Conservation (phyloP, 53 echinoderm and acorn worm species). For the Paelopatides confundens region DNA sequence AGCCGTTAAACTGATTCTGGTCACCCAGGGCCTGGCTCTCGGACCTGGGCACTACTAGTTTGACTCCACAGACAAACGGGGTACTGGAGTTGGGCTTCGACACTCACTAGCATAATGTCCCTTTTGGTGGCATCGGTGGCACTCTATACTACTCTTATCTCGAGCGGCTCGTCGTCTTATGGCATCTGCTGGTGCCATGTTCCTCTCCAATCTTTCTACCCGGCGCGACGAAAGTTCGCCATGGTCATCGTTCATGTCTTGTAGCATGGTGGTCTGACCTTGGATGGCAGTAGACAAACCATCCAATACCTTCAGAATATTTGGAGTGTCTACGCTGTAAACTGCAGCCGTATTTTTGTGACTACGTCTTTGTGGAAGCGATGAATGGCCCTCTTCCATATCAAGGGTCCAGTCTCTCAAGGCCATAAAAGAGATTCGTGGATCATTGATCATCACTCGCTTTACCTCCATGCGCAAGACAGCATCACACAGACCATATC, state of each 20-base stretch:
- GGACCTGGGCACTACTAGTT: constrained; percentile 4
- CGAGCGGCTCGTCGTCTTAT: fast-evolving
- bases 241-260: neutral
- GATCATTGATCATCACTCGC: neutral
- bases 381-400: neutral
- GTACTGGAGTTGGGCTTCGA: neutral
- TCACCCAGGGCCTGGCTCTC: constrained; percentile 45
- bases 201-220: neutral
- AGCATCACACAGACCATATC: constrained; percentile 3
- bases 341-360: neutral
- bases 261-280: neutral
- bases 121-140: constrained; percentile 37
- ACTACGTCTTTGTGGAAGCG: neutral
- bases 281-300: neutral
- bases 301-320: too few species aligned
- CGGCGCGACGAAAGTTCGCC: neutral
- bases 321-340: too few species aligned
- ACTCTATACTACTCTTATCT: neutral
- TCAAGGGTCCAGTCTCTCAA: constrained; percentile 29
- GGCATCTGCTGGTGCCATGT: too few species aligned
- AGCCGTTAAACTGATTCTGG: neutral
- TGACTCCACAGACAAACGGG: neutral
- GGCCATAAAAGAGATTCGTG: constrained; percentile 1
- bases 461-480: neutral
- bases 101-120: constrained; percentile 49